Evolutionary conservation across 2,888 invertebrate genomes (phyloP).

Genomic region (Parnassius glacialis): DNA sequence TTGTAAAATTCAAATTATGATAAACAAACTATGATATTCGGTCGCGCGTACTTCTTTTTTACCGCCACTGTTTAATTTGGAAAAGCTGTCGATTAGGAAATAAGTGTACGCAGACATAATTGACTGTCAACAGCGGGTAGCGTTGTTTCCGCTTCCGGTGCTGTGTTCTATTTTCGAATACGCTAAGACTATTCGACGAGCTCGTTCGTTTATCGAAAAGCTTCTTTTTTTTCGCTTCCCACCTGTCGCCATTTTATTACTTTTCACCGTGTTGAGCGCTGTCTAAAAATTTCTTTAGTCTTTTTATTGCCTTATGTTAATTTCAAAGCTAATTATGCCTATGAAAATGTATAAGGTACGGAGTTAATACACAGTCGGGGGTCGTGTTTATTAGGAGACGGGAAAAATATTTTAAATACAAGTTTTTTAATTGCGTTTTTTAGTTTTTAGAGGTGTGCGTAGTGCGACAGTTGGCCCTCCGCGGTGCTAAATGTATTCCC

Average conservation of each 20-base stretch:
- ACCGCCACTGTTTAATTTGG: constrained; percentile 42
- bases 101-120: constrained; percentile 71
- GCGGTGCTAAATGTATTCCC: constrained; percentile 65
- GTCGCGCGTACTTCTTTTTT: constrained; percentile 37
- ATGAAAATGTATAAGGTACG: constrained; percentile 77
- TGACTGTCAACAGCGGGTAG: constrained; percentile 74
- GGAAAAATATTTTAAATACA: constrained; percentile 40
- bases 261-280: constrained; percentile 63
- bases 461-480: constrained; percentile 67
- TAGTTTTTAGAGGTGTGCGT: constrained; percentile 57
- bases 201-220: constrained; percentile 37
- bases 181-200: constrained; percentile 43
- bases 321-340: constrained; percentile 79
- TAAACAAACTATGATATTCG: constrained; percentile 57
- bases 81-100: constrained; percentile 74
- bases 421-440: constrained; percentile 68
- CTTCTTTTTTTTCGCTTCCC: constrained; percentile 37
- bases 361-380: constrained; percentile 72
- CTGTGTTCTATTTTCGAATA: constrained; percentile 75
- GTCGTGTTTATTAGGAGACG: constrained; percentile 56
- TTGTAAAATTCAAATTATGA: constrained; percentile 70
- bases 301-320: constrained; percentile 79
- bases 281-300: constrained; percentile 77
- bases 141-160: constrained; percentile 75
- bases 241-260: constrained; percentile 70